Evolutionary conservation across 2,113 vertebrate species (phyloP).

Genomic region (Triplophysa rosa): DNA sequence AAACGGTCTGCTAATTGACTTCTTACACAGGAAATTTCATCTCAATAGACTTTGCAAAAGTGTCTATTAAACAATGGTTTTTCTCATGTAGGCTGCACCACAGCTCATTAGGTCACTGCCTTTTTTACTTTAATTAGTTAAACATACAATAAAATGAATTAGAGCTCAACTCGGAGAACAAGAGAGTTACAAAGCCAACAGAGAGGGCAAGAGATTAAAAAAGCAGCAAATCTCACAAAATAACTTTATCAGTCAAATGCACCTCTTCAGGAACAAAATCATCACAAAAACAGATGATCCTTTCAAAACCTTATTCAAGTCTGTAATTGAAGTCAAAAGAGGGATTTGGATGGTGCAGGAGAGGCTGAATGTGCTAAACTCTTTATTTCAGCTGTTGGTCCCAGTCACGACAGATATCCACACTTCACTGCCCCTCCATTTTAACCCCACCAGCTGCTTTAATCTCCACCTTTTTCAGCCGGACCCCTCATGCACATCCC

Average conservation of each 20-base stretch:
- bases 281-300: conserved; percentile 26
- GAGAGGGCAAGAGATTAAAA: background rate
- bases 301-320: conserved; percentile 6
- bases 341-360: conserved; percentile 8
- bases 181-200: conserved; percentile 3
- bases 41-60: conserved; percentile 15
- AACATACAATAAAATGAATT: conserved; percentile 41
- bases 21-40: conserved; percentile 28
- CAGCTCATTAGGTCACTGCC: conserved; percentile 56
- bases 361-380: conserved; percentile 34
- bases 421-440: conserved; percentile 26
- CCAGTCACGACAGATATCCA: conserved; percentile 19
- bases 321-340: conserved; percentile 50
- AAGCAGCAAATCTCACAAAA: conserved; percentile 1
- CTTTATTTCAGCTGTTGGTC: conserved; percentile 39
- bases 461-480: conserved; percentile 6
- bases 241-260: conserved; percentile 10
- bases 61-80: conserved; percentile 52
- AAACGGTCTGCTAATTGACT: background rate
- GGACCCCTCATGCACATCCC: conserved; percentile 29
- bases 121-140: conserved; percentile 62
- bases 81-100: conserved; percentile 56
- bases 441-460: conserved; percentile 24
- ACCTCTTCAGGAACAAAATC: conserved; percentile 12
- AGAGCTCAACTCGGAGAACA: conserved; percentile 34